Evolutionary conservation across 2,797 vertebrate species (phyloP), one percentile per base, ranked within the genome.

Genomic region (Anabacerthia variegaticeps): DNA sequence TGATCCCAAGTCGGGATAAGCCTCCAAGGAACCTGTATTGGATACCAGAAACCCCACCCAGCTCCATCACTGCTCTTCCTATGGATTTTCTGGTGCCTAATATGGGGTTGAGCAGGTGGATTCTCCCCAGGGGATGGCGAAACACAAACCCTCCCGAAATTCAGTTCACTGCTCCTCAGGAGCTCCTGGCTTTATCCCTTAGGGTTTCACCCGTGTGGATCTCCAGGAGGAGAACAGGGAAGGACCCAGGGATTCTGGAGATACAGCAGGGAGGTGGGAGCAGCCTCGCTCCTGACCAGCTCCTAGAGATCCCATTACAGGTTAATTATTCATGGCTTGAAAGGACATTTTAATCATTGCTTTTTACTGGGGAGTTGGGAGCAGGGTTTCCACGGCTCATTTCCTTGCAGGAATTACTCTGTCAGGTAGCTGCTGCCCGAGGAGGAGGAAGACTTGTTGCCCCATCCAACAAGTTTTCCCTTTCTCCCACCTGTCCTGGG

Each of bases 251-350:
- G 18, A 54, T 54, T 7, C 52, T 54, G 52, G 51, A 32, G 52
- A 19, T 19, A 54, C 11, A 52, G 51, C 43, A 52, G 68, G 37
- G 59, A 58, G 22, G 18, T 37, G 30, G 41, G 34, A 48, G 49
- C 44, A 48, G 68, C 7, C 59, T 58, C 20, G 37, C n/a, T 76
- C 27, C 49, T 22, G 9, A 10, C 15, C 49, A 51, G 49, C 49
- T 51, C 49, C 27, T 28, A 28, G 44, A 55, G 75, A 43, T 88
- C 66, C 0, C 3, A 75, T 97, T 95, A 84, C 90, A 51, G 71
- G 34, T 43, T 81, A 97, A 97, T 96, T 95, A 97, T 97, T 96
- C 68, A 96, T 71, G 14, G 32, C 21, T 69, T 21, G 58, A 20
- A 76, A 82, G 28, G 67, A 56, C 54, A 49, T 44, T 77, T 65